These are phyloP conservation scores for Leucopsar rothschildi DNA, from an alignment of 2,113 vertebrate species.

Conservation along the genomic window DNA sequence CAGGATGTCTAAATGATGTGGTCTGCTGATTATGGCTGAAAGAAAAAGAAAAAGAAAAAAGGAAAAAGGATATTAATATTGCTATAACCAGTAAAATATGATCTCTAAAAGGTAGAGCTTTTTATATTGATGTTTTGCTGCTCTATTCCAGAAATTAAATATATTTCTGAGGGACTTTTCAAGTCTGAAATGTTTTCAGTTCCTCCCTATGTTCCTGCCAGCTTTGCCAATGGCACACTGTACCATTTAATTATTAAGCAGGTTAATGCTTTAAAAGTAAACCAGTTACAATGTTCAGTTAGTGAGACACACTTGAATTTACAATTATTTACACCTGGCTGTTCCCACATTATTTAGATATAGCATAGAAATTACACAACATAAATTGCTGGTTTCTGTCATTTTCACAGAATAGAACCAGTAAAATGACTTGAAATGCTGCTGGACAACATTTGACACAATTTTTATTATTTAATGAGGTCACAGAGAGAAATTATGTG, in stretches of 20 bases:
- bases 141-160: neutral
- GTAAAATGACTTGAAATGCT: neutral
- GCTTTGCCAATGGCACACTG: neutral
- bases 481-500: neutral
- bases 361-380: neutral
- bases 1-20: slow-evolving; percentile 92
- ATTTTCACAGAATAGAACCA: neutral
- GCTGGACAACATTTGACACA: neutral
- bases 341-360: neutral
- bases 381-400: neutral
- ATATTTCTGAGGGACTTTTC: neutral
- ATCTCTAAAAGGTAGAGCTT: neutral
- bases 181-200: neutral
- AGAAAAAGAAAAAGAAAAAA: neutral
- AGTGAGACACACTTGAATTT: neutral
- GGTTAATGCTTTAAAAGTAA: neutral
- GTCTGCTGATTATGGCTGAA: slow-evolving; percentile 92
- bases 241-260: slow-evolving; percentile 7
- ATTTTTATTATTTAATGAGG: neutral
- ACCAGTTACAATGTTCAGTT: neutral
- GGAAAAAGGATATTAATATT: slow-evolving; percentile 11
- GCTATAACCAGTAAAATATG: neutral
- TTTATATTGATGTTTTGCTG: neutral
- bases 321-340: neutral
- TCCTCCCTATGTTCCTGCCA: neutral